Base-by-base conservation (phyloP, 1,140 invertebrate species). In the Drosophila triauraria region DNA sequence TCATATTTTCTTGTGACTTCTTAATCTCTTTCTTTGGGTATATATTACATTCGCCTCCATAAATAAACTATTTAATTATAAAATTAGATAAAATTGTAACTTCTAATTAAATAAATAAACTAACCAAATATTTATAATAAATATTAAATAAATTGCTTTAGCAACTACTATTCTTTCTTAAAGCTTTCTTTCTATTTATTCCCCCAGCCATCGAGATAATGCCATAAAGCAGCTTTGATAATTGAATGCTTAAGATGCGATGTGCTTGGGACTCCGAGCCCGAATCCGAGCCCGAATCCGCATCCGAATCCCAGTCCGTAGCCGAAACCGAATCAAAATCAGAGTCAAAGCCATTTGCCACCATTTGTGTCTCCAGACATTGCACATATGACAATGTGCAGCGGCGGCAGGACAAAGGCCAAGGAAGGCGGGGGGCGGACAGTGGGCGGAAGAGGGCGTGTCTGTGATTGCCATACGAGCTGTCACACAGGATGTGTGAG, bases 401-500 rank as follows among this genome's bases (percentile, higher is more conserved):
- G 27, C 67, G 58, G 54, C 46, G 46, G 54, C 70, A 72, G 70
- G 70, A 74, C 67, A 74, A 60, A 74, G 70, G 68, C 70, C 70
- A 51, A 50, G 67, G 10, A 43, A 23, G 17, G 17, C 27, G 20
- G 43, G 43, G 17, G 25, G 32, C 35, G 44, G 46, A 13, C 3
- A n/a, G 53, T 60, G 62, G 54, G 54, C 25, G 25, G 15, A 25
- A 15, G 65, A 25, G 50, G 67, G 68, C 68, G 70, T 61, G 69
- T 74, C 47, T 75, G 71, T 75, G 69, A 69, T 68, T 71, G 65
- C 65, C 60, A 64, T 78, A 69, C 68, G 75, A 82, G 75, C 63
- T 82, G 75, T 56, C 53, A 75, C 78, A 75, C 62, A 48, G 78
- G 64, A 75, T 71, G 74, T 71, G 74, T 69, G 74, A 64, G 72